phyloP scores from a whole-genome alignment of 2,888 invertebrate species.

The Auanema freiburgensis region DNA sequence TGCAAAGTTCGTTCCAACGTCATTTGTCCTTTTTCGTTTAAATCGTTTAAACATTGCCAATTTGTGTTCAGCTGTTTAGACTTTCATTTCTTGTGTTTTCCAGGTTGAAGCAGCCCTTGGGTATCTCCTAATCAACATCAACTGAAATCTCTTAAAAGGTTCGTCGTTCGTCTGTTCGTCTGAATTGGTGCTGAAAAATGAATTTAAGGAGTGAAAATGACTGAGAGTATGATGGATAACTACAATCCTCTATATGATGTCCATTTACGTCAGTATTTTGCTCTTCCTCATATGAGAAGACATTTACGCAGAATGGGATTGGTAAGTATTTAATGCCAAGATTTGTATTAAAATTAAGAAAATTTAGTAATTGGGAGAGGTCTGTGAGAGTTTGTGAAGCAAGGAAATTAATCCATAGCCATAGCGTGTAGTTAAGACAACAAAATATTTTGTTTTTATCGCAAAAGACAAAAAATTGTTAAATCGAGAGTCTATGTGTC shows the following conservation, averaged over 20 bases:
- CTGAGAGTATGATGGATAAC: conserved; percentile 56
- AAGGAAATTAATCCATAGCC: background rate
- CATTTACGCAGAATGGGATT: conserved; percentile 59
- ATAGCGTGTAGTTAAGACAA: background rate
- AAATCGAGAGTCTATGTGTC: no score
- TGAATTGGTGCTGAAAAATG: conserved; percentile 9
- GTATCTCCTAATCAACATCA: no score
- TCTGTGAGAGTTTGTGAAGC: background rate
- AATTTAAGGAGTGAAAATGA: conserved; percentile 26
- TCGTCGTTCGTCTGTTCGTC: no score
- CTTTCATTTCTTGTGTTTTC: no score
- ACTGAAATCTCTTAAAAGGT: no score
- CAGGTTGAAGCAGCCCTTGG: no score
- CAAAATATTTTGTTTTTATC: conserved; percentile 4
- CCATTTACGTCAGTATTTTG: conserved; percentile 62
- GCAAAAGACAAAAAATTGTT: background rate
- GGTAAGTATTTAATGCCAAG: conserved; percentile 33
- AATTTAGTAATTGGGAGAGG: conserved; percentile 1
- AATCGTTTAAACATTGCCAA: no score
- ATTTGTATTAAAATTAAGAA: background rate
- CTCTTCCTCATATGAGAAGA: conserved; percentile 63
- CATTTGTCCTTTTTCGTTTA: no score
- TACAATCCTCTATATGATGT: conserved; percentile 64
- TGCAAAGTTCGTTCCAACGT: no score
- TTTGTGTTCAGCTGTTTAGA: no score